Evolutionary conservation across 2,113 vertebrate genomes (phyloP), one percentile per base, ranked within the genome.

Genomic region (Galemys pyrenaicus): DNA sequence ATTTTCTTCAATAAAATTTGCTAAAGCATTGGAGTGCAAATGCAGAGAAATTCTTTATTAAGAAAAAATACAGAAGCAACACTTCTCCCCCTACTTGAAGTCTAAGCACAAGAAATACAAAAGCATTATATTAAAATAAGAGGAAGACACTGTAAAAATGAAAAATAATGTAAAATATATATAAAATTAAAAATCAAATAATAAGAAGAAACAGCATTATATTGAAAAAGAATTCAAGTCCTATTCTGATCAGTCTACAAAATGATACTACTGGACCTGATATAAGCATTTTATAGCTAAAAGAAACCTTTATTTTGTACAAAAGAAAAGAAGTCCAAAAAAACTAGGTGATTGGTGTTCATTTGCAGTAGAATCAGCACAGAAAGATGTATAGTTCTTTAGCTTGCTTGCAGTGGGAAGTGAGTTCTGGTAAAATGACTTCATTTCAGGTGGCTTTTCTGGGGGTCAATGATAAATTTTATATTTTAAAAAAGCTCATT

Each of bases 1-100:
- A 92, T 95, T 97, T 92, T 95, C 90, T 94, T 97, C 97, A 97
- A 73, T 89, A 87, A 92, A 95, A 92, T 96, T 93, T 96, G 24
- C 74, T 88, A 94, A 93, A 96, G 80, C 82, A 88, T 97, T 56
- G 94, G 97, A 97, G 97, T 70, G 77, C 37, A 90, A 3, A 73
- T 44, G 17, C 11, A 58, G 9, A 30, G 13, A 80, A 39, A 46
- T 28, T 17, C 3, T 56, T 83, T n/a, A 74, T 60, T 87, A 49
- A 87, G 65, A 78, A 49, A 58, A 94, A 83, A 84, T 56, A 58
- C 5, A 68, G 24, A 94, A 58, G 4, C 3, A 64, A 28, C 3
- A 93, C 39, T 84, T 84, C 37, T 44, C 12, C 4, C 64, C 41
- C 54, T 41, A 24, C 20, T 77, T 80, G 41, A 85, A 75, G 88